These are phyloP conservation scores for Clarias fuscus DNA, from an alignment of 2,797 vertebrate genomes.

Conservation along the genomic window DNA sequence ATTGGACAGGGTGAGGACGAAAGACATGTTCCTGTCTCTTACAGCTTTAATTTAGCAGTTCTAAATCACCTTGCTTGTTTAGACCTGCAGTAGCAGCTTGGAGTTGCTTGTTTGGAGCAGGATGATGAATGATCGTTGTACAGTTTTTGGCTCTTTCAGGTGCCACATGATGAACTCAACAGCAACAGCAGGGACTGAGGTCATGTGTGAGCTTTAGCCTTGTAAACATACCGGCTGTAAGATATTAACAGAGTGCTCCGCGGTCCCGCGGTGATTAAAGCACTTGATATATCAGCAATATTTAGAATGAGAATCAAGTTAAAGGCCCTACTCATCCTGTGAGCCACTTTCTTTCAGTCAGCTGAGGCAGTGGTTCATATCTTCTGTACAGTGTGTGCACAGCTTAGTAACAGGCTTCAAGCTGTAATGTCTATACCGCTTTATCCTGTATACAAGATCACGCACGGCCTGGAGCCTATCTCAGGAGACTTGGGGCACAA, in stretches of 20 bases:
- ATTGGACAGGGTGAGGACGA: background rate
- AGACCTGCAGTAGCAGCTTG: conserved; percentile 18
- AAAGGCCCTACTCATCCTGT: background rate
- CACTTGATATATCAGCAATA: background rate
- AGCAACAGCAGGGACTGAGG: conserved; percentile 20
- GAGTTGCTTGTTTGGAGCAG: conserved; percentile 30
- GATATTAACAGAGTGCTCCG: conserved; percentile 41
- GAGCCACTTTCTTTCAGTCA: background rate
- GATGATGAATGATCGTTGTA: conserved; percentile 24
- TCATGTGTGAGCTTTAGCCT: conserved; percentile 34
- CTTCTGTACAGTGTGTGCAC: background rate
- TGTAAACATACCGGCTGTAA: conserved; percentile 48
- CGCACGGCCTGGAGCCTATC: too few species aligned
- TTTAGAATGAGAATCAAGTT: too few species aligned
- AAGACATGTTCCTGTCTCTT: background rate
- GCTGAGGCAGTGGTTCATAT: background rate
- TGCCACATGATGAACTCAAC: background rate
- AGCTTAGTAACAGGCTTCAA: background rate
- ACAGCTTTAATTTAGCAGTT: conserved; percentile 21
- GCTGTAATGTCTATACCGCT: background rate
- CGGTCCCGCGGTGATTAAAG: background rate
- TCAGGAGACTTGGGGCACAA: too few species aligned
- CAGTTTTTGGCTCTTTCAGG: conserved; percentile 25
- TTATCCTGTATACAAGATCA: too few species aligned
- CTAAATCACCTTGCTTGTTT: conserved; percentile 33